Conservation (phyloP, 2,797 vertebrate species). For the Sebastes jordani region DNA sequence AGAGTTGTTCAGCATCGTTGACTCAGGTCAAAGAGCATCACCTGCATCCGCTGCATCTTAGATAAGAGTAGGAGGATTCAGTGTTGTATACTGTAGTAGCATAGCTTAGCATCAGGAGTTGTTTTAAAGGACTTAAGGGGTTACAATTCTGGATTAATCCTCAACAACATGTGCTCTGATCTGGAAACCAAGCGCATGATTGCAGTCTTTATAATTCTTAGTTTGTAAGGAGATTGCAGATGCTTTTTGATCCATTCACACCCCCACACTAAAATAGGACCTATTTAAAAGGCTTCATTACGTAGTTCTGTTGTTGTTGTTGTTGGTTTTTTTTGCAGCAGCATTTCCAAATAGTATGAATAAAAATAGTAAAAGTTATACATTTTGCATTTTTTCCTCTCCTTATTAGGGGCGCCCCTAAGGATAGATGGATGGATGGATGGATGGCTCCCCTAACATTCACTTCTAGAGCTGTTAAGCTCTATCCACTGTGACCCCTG, state of each 20-base stretch:
- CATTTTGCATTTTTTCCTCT: no score
- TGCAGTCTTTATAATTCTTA: background rate
- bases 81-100: background rate
- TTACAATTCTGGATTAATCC: background rate
- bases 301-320: no score
- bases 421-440: no score
- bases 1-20: no score
- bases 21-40: background rate
- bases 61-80: no score
- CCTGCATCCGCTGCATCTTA: background rate
- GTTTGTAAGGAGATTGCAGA: background rate
- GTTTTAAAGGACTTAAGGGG: background rate
- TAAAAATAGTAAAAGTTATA: no score
- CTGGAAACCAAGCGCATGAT: background rate
- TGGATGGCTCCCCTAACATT: no score
- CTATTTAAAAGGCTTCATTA: background rate
- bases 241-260: background rate
- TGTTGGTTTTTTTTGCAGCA: no score
- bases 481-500: background rate
- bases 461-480: no score
- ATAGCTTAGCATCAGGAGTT: background rate
- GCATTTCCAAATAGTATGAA: no score
- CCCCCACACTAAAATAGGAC: background rate
- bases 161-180: background rate
- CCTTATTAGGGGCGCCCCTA: no score